A percentile compares a stretch with the other conserved stretches of the same genome.
Evolutionary conservation across 2,113 vertebrate species (phyloP).

Genomic region (Nymphicus hollandicus): DNA sequence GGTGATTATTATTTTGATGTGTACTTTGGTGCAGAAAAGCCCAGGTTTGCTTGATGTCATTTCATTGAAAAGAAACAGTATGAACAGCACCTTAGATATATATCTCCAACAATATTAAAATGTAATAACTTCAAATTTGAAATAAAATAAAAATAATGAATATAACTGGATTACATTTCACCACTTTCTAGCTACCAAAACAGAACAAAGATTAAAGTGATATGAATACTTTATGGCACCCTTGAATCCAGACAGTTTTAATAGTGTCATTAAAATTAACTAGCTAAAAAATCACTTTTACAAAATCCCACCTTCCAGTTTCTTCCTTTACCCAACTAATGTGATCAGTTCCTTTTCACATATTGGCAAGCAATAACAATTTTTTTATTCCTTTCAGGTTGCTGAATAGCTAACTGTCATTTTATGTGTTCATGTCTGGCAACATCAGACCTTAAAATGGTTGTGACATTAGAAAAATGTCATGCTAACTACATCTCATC

Average conservation of each 20-base stretch:
- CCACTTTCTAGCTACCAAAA: neutral
- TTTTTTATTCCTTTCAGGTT: neutral
- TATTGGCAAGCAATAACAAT: neutral
- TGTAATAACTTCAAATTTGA: neutral
- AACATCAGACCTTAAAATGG: neutral
- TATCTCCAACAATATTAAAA: neutral
- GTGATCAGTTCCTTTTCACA: neutral
- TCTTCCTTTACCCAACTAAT: neutral
- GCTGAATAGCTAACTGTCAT: neutral
- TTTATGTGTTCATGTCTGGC: neutral
- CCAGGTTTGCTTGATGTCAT: neutral
- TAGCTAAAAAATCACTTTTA: neutral
- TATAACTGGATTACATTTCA: neutral
- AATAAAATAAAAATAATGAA: neutral
- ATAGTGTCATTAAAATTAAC: neutral
- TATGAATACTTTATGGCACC: neutral
- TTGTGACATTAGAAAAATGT: neutral
- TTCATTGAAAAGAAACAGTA: neutral
- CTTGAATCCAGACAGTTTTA: neutral
- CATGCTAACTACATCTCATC: neutral
- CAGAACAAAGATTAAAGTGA: neutral
- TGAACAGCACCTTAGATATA: neutral
- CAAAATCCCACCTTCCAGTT: neutral
- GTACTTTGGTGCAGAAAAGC: neutral
- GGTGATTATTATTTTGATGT: neutral